Evolutionary conservation across 2,797 vertebrate species (phyloP), one percentile per base, ranked within the genome.

Genomic region (Anomalospiza imberbis): DNA sequence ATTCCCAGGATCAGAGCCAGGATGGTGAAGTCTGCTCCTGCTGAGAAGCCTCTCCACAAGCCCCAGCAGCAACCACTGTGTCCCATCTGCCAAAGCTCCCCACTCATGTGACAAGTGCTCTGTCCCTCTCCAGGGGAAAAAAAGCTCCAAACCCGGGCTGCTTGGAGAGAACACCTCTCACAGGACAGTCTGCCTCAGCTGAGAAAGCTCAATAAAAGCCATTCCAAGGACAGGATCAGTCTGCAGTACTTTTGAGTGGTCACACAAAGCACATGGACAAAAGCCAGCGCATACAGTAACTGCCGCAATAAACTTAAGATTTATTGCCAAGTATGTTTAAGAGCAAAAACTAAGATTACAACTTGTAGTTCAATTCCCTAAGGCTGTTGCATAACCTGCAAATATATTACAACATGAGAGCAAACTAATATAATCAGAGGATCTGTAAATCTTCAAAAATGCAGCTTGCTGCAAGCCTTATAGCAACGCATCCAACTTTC

Each of bases 381-480:
- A 62, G 66, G 78, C 78, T 92, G 65, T 88, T 96, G 92, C 85
- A 93, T 83, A 93, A 94, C 78, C 72, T 81, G 76, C 72, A 94
- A 85, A 84, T 78, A 54, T 44, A 68, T 89, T 93, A 92, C 81
- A 92, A 92, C 84, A 93, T 17, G 7, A 92, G 68, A 96, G 78
- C 54, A 94, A 92, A 87, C 62, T 92, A 89, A 89, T 42, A 81
- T 22, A 80, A 72, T 24, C 1, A 1, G 44, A 72, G 13, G 61
- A 74, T 76, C 87, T 95, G 58, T 70, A 92, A 93, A 61, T 51
- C 87, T 77, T 92, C 53, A 88, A 87, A 73, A 90, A 58, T 4
- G 21, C 53, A 88, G 36, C 28, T 89, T 51, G 26, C 6, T 88
- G 44, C 75, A 91, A 89, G 55, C 26, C 44, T 47, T 22, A 32